These are phyloP conservation scores for Scaptomyza hsui DNA, from an alignment of 1,140 invertebrate species.

Conservation along the genomic window DNA sequence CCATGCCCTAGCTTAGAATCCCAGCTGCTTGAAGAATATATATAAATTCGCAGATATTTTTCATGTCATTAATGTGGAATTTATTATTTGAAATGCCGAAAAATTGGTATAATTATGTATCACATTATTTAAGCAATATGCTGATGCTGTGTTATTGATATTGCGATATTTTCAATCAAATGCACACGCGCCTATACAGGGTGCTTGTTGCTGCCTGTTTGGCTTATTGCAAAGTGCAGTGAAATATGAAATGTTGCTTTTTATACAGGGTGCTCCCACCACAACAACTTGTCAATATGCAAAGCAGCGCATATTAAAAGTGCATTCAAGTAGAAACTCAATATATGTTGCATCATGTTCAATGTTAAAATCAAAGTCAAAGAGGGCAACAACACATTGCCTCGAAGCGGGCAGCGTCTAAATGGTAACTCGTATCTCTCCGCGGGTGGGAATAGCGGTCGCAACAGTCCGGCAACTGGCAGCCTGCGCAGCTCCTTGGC, in stretches of 20 bases:
- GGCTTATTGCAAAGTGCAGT: slow-evolving; percentile 44
- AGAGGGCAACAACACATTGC: slow-evolving; percentile 82
- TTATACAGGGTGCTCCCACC: slow-evolving; percentile 31
- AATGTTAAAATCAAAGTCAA: slow-evolving; percentile 84
- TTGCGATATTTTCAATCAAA: slow-evolving; percentile 42
- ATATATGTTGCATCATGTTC: slow-evolving; percentile 69
- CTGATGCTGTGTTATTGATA: slow-evolving; percentile 18
- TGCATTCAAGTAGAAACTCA: slow-evolving; percentile 62
- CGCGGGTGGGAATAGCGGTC: slow-evolving; percentile 54
- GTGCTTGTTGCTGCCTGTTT: slow-evolving; percentile 8
- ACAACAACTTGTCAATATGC: slow-evolving; percentile 40
- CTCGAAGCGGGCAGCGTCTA: slow-evolving; percentile 62
- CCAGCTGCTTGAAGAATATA: slow-evolving; percentile 34
- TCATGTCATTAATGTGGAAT: slow-evolving; percentile 63
- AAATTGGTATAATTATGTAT: slow-evolving; percentile 3
- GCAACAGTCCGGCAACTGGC: slow-evolving; percentile 74
- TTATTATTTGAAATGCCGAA: slow-evolving; percentile 43
- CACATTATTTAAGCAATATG: slow-evolving; percentile 15
- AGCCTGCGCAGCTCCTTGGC: slow-evolving; percentile 78
- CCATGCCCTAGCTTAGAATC: slow-evolving; percentile 18
- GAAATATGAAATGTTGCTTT: slow-evolving; percentile 32
- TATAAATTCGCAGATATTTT: slow-evolving; percentile 32
- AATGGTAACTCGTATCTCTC: slow-evolving; percentile 38
- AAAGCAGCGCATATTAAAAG: slow-evolving; percentile 61
- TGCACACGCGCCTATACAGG: slow-evolving; percentile 32